Evolutionary conservation across 2,113 vertebrate species (phyloP), one percentile per base, ranked within the genome.

Genomic region (Herpetotheres cachinnans): DNA sequence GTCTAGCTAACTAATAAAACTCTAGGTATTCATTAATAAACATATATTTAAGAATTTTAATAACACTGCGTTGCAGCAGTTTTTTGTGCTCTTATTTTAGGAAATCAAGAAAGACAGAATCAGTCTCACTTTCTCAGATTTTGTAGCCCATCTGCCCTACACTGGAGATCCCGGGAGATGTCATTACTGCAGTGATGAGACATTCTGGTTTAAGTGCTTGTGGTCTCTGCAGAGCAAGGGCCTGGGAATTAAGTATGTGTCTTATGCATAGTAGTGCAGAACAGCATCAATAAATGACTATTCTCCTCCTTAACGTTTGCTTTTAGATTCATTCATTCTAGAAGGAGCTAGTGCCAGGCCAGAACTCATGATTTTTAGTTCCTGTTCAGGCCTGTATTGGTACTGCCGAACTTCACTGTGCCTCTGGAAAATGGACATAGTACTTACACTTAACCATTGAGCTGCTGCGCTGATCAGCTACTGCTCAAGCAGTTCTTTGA

Each of bases 151-250:
- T 71, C 54, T 10, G 9, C 73, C 84, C 66, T 26, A 7, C 49
- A 4, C 30, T 24, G 46, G 66, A 76, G 63, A 76, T 97, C 76
- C 77, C 90, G 56, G 26, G 89, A 96, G 94, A 71, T 50, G 86
- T 83, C 88, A 94, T 97, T 96, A 86, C 66, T 67, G 86, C 55
- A 80, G 74, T 77, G 86, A 93, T 95, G 90, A 97, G 86, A 93
- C 49, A 38, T 78, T 84, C 62, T 81, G 16, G 13, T 89, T 81
- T 88, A 91, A 96, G 76, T 52, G 50, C 36, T 90, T 9, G 0
- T 32, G 58, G 71, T 82, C 67, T 82, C 83, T 88, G 76, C 82
- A 94, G 81, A 93, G 81, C 73, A 70, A 80, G 44, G 54, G 49
- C 21, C 3, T 89, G 89, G 78, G 63, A 96, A 95, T 96, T 95